These are phyloP conservation scores for Gymnothorax javanicus DNA, from an alignment of 2,797 vertebrate species.

Conservation along the genomic window DNA sequence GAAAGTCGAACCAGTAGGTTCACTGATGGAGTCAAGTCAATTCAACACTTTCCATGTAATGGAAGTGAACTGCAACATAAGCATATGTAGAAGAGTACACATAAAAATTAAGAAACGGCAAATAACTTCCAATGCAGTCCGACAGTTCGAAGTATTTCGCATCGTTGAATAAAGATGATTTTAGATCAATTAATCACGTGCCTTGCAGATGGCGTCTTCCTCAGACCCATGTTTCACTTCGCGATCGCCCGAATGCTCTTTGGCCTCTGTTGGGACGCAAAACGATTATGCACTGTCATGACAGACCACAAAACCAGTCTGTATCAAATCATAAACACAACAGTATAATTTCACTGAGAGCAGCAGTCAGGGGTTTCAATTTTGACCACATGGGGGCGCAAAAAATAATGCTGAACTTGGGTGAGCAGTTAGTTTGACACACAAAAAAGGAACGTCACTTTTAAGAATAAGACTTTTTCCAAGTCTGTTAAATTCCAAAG, in stretches of 20 bases:
- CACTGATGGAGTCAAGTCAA: neutral
- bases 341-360: neutral
- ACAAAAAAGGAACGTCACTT: no score
- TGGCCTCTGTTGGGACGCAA: neutral
- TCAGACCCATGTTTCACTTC: neutral
- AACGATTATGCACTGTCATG: neutral
- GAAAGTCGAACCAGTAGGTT: neutral
- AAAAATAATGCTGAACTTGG: neutral
- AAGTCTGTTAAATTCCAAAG: no score
- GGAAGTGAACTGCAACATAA: neutral
- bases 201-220: neutral
- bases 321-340: neutral
- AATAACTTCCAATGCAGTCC: neutral
- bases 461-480: no score
- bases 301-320: neutral
- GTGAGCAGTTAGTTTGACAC: no score
- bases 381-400: constrained; percentile 26
- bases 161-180: neutral
- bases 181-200: neutral
- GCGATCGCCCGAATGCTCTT: neutral
- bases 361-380: neutral
- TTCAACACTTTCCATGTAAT: neutral
- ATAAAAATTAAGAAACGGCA: neutral
- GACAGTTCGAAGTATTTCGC: neutral
- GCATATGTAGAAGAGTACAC: neutral